These are phyloP conservation scores for Archocentrus centrarchus DNA, from an alignment of 2,113 vertebrate species.

Conservation along the genomic window DNA sequence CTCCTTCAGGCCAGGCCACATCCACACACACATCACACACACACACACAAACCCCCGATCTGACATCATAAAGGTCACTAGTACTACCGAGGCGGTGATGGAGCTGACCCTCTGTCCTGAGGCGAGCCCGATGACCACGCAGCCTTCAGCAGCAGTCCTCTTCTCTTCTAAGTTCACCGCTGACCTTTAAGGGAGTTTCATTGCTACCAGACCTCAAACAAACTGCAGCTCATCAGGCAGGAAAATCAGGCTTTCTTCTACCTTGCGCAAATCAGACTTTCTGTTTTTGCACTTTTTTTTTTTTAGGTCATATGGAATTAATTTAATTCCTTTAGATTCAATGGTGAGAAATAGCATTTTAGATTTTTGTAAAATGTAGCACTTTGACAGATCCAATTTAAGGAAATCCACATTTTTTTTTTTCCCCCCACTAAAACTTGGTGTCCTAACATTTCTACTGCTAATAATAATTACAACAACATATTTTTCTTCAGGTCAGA, in stretches of 20 bases:
- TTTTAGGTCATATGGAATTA: neutral
- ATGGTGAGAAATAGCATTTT: neutral
- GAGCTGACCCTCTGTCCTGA: conserved; percentile 63
- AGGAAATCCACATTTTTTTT: neutral
- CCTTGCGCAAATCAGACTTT: neutral
- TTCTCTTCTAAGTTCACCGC: conserved; percentile 31
- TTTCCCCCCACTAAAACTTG: neutral
- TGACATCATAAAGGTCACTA: conserved; percentile 72
- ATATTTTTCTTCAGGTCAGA: neutral
- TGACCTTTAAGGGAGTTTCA: conserved; percentile 66
- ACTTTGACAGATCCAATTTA: neutral
- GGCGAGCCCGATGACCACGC: conserved; percentile 48
- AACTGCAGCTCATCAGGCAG: conserved; percentile 46
- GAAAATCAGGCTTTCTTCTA: conserved; percentile 14
- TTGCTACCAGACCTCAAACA: conserved; percentile 57
- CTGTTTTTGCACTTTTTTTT: neutral
- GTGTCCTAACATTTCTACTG: neutral
- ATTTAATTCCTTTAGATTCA: neutral
- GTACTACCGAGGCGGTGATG: conserved; percentile 41
- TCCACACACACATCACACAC: conserved; percentile 31
- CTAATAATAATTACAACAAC: neutral
- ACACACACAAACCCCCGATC: conserved; percentile 27
- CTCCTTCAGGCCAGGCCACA: conserved; percentile 56
- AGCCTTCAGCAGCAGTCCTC: conserved; percentile 16
- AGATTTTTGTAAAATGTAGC: neutral